phyloP scores from a whole-genome alignment of 2,797 vertebrate species.

The Vipera latastei region DNA sequence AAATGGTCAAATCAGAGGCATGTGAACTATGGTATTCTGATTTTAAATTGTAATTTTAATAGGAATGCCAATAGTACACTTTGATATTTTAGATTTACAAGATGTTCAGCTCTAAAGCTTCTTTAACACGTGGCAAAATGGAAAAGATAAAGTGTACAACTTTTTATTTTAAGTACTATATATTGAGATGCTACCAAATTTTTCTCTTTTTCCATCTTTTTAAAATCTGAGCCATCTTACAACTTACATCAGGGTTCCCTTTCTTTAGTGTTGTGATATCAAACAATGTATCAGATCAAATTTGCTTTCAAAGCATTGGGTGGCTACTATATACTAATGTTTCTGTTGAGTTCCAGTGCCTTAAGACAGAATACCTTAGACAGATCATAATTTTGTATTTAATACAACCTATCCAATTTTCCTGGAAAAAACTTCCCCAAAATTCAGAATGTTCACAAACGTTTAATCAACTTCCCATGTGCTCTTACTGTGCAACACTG shows the following conservation, averaged over 20 bases:
- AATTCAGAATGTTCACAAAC: background rate
- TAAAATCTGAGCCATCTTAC: constrained; percentile 9
- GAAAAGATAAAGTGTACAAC: background rate
- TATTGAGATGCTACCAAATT: background rate
- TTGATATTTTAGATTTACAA: constrained; percentile 16
- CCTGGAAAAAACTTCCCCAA: background rate
- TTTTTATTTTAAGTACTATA: background rate
- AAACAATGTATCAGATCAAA: background rate
- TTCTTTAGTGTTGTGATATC: background rate
- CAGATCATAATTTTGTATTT: background rate
- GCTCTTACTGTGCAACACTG: no score
- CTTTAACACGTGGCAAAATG: constrained; percentile 12
- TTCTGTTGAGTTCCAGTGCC: background rate
- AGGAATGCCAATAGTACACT: background rate
- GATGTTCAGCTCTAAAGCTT: background rate
- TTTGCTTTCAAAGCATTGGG: background rate
- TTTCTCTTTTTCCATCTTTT: background rate
- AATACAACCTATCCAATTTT: background rate
- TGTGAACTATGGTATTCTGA: background rate
- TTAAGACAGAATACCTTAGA: background rate
- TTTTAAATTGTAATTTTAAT: constrained; percentile 4
- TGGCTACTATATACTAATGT: background rate
- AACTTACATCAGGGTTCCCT: background rate
- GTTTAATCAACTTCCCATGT: background rate
- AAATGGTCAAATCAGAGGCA: background rate